Base-by-base conservation (phyloP, 2,797 vertebrate species). In the Acipenser oxyrinchus region DNA sequence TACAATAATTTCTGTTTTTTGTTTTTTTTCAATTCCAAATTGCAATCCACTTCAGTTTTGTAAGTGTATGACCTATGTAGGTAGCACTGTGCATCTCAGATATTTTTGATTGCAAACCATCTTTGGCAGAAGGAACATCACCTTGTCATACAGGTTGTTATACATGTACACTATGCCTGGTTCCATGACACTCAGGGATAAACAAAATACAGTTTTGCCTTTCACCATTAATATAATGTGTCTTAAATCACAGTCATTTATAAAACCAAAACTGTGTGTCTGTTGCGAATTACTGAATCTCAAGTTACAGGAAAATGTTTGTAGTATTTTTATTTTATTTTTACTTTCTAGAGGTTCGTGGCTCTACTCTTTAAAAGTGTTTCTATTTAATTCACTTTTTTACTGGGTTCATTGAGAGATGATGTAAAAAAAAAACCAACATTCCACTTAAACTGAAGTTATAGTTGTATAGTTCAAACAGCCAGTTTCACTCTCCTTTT, bases 401-500 rank as follows among this genome's bases (percentile, higher is more conserved):
- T 15, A 57, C 37, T 57, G 49, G 57, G 23, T 51, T 48, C 11
- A 11, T 66, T 57, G 6, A 68, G 48, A 48, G 50, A 62, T 18
- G 13, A n/a, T 9, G 52, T 68, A 15, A 37, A 37, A 37, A 37
- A 37, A 37, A 37, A 37, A 37, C 2, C 2, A n/a, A 55, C 52
- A 55, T 55, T 55, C 6, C 52, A 8, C 4, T 55, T 55, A n/a
- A 55, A 55, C 52, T 55, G 52, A 55, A n/a, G 23, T 37, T 37
- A 37, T 4, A 37, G 23, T 50, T 80, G 78, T 72, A 75, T 78
- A 83, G 76, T 80, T 84, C 86, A 90, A 92, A 91, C 88, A 91
- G 89, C 89, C 89, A 91, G 88, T 91, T 91, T 89, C 82, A 84
- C 72, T 81, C 81, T 75, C 75, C 71, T 83, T 75, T 84, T 81